A percentile compares a stretch with the other conserved stretches of the same genome.
These are phyloP conservation scores for Procavia capensis DNA, from an alignment of 2,113 vertebrate genomes.

Conservation along the genomic window DNA sequence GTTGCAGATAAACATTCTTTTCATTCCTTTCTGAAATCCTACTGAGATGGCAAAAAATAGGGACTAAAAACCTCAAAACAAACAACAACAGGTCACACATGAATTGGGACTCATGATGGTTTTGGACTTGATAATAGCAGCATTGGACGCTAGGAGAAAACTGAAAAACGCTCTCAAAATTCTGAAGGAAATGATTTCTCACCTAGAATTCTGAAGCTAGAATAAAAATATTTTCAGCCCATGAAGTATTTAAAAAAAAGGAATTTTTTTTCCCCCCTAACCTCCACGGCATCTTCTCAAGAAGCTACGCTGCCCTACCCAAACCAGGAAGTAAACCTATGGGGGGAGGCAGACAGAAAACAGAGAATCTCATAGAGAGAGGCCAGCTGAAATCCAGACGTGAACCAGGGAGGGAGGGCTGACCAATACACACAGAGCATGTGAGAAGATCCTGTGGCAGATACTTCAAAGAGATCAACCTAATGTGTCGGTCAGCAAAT, in stretches of 20 bases:
- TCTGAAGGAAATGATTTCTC: conserved; percentile 32
- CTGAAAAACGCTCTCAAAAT: neutral
- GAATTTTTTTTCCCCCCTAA: too few species aligned
- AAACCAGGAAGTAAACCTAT: neutral
- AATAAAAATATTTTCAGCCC: neutral
- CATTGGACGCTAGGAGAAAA: neutral
- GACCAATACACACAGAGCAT: too few species aligned
- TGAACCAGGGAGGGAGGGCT: neutral
- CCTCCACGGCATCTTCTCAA: neutral
- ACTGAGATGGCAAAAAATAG: neutral
- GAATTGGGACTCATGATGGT: neutral
- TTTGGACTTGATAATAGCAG: neutral
- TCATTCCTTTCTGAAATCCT: neutral
- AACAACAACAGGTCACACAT: neutral
- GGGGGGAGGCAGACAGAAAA: neutral
- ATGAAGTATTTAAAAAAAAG: neutral
- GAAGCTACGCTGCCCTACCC: neutral
- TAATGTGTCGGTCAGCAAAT: neutral
- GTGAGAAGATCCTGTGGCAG: neutral
- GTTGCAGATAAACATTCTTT: neutral
- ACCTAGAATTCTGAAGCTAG: conserved; percentile 29
- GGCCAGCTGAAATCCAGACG: neutral
- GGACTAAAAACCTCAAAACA: rapidly evolving
- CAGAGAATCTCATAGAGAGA: neutral
- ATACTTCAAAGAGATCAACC: neutral